A percentile compares a stretch with the other conserved stretches of the same genome.
These are phyloP conservation scores for Drosophila orena DNA, from an alignment of 1,140 invertebrate species.

Conservation along the genomic window DNA sequence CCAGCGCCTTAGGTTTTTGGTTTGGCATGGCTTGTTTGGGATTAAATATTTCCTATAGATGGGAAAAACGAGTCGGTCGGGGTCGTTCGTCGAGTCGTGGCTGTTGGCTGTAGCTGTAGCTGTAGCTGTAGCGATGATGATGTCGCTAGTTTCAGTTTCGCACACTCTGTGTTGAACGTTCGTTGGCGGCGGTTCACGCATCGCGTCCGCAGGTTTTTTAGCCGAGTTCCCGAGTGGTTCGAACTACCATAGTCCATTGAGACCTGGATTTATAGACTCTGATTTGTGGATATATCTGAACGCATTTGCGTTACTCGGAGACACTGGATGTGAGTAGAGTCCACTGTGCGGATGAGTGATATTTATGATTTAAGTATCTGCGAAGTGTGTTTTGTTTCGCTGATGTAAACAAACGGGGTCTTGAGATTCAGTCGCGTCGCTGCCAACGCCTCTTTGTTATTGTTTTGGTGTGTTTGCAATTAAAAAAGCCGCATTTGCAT, in stretches of 20 bases:
- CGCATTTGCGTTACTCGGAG: constrained; percentile 10
- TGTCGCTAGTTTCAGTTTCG: constrained; percentile 73
- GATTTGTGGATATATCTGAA: constrained; percentile 28
- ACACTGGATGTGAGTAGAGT: constrained; percentile 57
- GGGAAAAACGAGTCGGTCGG: constrained; percentile 80
- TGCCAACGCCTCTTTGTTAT: constrained; percentile 34
- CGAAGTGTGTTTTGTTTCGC: neutral
- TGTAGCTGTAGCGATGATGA: constrained; percentile 53
- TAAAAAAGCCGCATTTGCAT: constrained; percentile 74
- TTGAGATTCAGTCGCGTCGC: constrained; percentile 67
- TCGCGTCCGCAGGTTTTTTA: constrained; percentile 22
- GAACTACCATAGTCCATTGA: constrained; percentile 1
- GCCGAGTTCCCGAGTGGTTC: constrained; percentile 17
- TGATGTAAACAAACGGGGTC: constrained; percentile 80
- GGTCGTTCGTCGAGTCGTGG: constrained; percentile 55
- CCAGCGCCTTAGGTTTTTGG: constrained; percentile 62
- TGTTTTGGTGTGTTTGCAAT: constrained; percentile 57
- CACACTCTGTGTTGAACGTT: constrained; percentile 78
- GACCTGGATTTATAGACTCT: constrained; percentile 10
- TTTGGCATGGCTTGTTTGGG: constrained; percentile 79
- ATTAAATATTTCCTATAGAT: constrained; percentile 84
- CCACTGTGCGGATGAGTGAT: constrained; percentile 59
- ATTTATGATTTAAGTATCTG: neutral
- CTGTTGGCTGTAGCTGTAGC: constrained; percentile 29
- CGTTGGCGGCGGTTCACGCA: constrained; percentile 70